phyloP scores from a whole-genome alignment of 2,113 vertebrate species.

The Atlantisia rogersi region DNA sequence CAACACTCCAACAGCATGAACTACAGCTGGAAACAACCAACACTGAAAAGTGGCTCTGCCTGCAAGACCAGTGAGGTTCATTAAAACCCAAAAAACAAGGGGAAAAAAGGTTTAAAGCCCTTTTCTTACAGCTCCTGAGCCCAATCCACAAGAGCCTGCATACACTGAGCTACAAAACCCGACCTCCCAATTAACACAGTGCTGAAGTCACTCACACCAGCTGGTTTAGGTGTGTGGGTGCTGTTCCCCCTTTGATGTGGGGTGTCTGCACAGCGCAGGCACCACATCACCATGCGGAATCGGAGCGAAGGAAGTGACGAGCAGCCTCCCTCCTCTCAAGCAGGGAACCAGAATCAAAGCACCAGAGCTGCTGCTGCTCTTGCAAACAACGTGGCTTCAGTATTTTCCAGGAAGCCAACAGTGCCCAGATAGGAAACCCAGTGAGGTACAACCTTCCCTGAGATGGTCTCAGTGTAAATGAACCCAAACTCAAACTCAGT shows the following conservation, averaged over 20 bases:
- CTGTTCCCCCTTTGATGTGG: not conserved
- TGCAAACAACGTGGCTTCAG: too few relatives aligned
- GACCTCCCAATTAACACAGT: not conserved
- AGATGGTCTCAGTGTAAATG: not conserved
- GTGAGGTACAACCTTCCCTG: not conserved
- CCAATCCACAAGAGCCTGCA: not conserved
- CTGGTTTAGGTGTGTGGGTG: not conserved
- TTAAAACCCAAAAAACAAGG: not conserved
- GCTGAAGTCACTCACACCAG: rapidly evolving
- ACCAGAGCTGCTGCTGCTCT: not conserved
- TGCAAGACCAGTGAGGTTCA: not conserved
- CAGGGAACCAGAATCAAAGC: not conserved
- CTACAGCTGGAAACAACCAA: not conserved
- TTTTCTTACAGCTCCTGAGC: not conserved
- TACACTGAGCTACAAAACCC: rapidly evolving
- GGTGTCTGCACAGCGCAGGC: not conserved
- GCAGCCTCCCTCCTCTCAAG: not conserved
- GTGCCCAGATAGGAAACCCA: not conserved
- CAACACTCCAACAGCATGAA: not conserved
- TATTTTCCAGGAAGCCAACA: not conserved
- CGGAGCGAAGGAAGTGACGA: not conserved
- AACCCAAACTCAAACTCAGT: not conserved
- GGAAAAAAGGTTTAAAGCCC: not conserved
- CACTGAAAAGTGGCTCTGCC: not conserved
- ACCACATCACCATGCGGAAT: rapidly evolving